Base-by-base conservation (phyloP, 2,797 vertebrate species). In the Tympanoctomys barrerae region DNA sequence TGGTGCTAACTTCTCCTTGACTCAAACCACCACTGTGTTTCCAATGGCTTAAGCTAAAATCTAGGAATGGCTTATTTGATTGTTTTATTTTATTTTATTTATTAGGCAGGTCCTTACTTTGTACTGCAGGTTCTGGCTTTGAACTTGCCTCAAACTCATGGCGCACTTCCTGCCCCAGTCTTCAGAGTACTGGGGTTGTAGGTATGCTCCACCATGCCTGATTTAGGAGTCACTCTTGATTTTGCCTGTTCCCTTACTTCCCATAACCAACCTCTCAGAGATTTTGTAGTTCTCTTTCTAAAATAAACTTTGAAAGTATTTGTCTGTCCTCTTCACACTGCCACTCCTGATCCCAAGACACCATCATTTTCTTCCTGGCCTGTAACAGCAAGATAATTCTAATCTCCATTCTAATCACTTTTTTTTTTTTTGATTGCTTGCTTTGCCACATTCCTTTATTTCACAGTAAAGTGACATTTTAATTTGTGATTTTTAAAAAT, bases 241-340 rank as follows among this genome's bases (percentile, higher is more conserved):
- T 88, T 31, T 87, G 42, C 62, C 14, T 95, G 94, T 94, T 24
- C 61, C 64, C n/a, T 87, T 78, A 66, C n/a, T 28, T 89, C 49
- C 59, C 19, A 49, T 85, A 89, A 88, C 62, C 21, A 93, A 49
- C 4, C 57, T 62, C 54, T 79, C 33, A 71, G n/a, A 26, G 88
- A 79, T 84, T 83, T 33, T 79, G 14, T 24, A 66, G 57, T 87
- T 93, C 57, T 87, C 1, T 87, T 91, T 91, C 90, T 77, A 93
- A 96, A 93, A 87, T 91, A 91, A 96, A 71, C 57, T 86, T 94
- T 57, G 42, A 87, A 46, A 57, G 22, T 79, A 26, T 83, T 79
- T 77, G 62, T 28, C 71, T 86, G 33, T 95, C 75, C 88, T 5
- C n/a, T 71, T 70, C 59, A 49, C 16, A 39, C 21, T 89, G 31